Conservation (phyloP, 23 tunicate genomes). For the Trididemnum nubilum region DNA sequence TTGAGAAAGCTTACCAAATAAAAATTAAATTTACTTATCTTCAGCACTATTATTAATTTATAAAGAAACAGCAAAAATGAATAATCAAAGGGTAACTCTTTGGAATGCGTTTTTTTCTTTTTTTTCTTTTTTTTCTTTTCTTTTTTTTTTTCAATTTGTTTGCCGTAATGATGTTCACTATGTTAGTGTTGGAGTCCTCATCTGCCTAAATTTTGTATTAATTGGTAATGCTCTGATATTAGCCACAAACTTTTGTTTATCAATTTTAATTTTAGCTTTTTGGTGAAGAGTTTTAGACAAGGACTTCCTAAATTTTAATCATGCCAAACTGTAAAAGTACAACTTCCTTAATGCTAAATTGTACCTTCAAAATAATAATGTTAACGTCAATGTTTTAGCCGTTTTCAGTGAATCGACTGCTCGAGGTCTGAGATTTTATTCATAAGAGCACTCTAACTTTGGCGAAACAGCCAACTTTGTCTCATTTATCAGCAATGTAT, state of each 20-base stretch:
- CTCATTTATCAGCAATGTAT: not conserved
- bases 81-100: no score
- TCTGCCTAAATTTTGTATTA: not conserved
- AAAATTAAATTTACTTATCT: no score
- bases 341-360: no score
- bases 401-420: constrained; percentile 13
- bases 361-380: not conserved
- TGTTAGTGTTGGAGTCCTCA: no score
- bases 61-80: no score
- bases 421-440: constrained; percentile 12
- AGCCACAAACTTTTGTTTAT: not conserved
- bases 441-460: not conserved
- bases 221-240: not conserved
- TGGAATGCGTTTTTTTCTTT: no score
- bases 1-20: no score
- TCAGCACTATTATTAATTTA: no score
- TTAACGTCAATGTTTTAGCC: not conserved
- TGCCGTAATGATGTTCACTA: not conserved
- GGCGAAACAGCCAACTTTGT: constrained; percentile 6
- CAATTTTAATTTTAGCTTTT: not conserved
- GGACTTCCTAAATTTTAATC: no score
- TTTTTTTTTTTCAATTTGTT: not conserved
- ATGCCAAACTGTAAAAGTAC: no score
- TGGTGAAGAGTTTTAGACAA: not conserved
- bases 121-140: no score